phyloP scores from a whole-genome alignment of 92 coral and sea anemone genomes.

The Epizoanthus illoricatus region DNA sequence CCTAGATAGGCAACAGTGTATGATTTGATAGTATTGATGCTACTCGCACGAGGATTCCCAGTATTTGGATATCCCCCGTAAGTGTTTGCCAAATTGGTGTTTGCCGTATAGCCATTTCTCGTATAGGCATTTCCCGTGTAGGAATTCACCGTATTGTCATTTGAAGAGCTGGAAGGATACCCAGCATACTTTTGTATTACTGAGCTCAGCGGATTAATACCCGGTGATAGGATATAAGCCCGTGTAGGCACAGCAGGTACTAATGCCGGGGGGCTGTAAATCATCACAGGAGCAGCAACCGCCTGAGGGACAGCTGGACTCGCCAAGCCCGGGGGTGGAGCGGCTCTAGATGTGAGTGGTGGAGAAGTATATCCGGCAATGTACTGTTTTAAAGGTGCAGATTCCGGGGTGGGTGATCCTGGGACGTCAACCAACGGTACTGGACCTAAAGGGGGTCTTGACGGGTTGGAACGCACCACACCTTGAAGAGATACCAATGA shows the following conservation, averaged over 20 bases:
- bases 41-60: background rate
- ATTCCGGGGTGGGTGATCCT: background rate
- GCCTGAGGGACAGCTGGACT: background rate
- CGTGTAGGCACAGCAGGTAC: slow-evolving; percentile 12
- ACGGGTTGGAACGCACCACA: background rate
- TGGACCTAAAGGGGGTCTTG: background rate
- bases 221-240: slow-evolving; percentile 12
- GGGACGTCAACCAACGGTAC: background rate
- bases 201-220: background rate
- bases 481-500: background rate
- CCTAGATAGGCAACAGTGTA: background rate
- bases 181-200: background rate
- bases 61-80: background rate
- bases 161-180: background rate
- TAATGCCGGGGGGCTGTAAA: background rate
- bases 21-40: background rate
- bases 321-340: background rate
- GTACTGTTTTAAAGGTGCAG: background rate
- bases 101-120: background rate
- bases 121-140: slow-evolving; percentile 1
- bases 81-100: background rate
- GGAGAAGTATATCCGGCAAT: slow-evolving; percentile 10
- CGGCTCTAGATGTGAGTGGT: background rate
- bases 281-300: background rate
- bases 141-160: background rate